Conservation (phyloP, 2,888 invertebrate species). For the Agrochola circellaris region DNA sequence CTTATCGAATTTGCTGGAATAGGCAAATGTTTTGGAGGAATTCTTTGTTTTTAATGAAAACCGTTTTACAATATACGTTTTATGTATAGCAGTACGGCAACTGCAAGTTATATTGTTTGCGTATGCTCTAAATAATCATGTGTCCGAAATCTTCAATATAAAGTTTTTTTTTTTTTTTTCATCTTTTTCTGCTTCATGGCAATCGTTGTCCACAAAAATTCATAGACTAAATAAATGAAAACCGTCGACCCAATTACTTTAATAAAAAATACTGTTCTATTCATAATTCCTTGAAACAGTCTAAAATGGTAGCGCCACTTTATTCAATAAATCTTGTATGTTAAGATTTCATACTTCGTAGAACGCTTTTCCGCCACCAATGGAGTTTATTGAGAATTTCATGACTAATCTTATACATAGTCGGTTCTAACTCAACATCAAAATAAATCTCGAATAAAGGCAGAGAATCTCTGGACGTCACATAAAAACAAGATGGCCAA, state of each 20-base stretch:
- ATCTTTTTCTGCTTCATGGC: not conserved
- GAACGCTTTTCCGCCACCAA: constrained; percentile 59
- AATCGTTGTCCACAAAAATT: not conserved
- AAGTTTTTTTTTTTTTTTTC: not conserved
- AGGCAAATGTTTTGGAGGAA: not conserved
- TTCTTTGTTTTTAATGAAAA: constrained; percentile 23
- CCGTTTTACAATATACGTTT: constrained; percentile 3
- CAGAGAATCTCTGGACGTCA: constrained; percentile 36
- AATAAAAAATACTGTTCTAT: constrained; percentile 5
- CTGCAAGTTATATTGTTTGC: not conserved
- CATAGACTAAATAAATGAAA: constrained; percentile 18
- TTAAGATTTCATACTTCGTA: constrained; percentile 49
- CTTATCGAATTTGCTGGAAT: not conserved
- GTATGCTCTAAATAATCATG: not conserved
- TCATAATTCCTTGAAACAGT: constrained; percentile 49
- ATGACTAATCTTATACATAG: constrained; percentile 63
- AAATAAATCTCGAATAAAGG: constrained; percentile 53
- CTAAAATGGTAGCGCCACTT: constrained; percentile 39
- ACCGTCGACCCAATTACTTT: constrained; percentile 1
- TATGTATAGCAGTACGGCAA: not conserved
- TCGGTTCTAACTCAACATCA: constrained; percentile 45
- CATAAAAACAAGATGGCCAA: constrained; percentile 32
- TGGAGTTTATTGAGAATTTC: constrained; percentile 56
- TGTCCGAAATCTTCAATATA: constrained; percentile 2
- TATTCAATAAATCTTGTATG: constrained; percentile 52